Conservation (phyloP, 2,797 vertebrate genomes). For the Schizopygopsis pylzovi region DNA sequence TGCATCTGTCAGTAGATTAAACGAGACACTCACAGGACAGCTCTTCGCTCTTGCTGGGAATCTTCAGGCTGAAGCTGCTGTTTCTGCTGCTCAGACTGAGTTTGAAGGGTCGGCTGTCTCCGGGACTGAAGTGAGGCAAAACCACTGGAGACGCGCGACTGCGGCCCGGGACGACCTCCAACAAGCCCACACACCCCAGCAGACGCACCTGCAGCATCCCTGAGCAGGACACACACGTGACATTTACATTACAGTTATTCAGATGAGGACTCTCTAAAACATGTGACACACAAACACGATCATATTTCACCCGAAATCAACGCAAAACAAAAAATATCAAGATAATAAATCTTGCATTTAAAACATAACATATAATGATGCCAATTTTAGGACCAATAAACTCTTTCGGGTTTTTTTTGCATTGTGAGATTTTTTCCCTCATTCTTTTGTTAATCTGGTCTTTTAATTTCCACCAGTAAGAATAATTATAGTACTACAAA, state of each 20-base stretch:
- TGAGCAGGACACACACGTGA: slow-evolving; percentile 27
- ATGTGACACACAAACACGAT: neutral
- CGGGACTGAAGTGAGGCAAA: slow-evolving; percentile 81
- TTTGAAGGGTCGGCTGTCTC: slow-evolving; percentile 86
- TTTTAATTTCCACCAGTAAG: neutral
- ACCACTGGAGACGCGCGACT: slow-evolving; percentile 75
- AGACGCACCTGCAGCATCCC: slow-evolving; percentile 80
- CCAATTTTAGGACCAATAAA: neutral
- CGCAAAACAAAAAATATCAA: neutral
- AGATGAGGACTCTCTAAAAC: neutral
- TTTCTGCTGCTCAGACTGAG: slow-evolving; percentile 87
- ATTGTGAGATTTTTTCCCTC: neutral
- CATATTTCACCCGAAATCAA: neutral
- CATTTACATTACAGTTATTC: neutral
- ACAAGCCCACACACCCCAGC: slow-evolving; percentile 85
- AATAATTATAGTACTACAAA: neutral
- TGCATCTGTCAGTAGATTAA: no score
- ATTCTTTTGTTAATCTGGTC: neutral
- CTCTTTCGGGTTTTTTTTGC: rapidly evolving
- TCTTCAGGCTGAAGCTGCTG: slow-evolving; percentile 85
- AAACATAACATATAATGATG: neutral
- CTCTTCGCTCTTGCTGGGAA: slow-evolving; percentile 85
- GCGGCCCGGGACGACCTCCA: slow-evolving; percentile 87
- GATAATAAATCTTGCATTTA: neutral
- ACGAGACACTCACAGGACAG: slow-evolving; percentile 76